A percentile compares a stretch with the other conserved stretches of the same genome.
These are phyloP conservation scores for Neopipo cinnamomea DNA, from an alignment of 2,113 vertebrate species.

Conservation along the genomic window DNA sequence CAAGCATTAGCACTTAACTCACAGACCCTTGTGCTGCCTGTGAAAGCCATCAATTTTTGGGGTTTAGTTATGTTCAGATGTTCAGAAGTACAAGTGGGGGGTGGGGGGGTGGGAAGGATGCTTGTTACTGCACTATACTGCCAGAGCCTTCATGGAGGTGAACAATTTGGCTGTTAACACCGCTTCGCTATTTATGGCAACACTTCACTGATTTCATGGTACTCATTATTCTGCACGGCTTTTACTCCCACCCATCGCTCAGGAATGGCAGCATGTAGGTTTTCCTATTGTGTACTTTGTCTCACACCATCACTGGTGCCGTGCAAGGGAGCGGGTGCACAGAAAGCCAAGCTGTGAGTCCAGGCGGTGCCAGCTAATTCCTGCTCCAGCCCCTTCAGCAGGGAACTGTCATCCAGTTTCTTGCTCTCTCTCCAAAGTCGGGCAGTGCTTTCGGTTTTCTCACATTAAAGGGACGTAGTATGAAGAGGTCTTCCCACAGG, in stretches of 20 bases:
- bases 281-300: not conserved
- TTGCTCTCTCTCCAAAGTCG: not conserved
- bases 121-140: not conserved
- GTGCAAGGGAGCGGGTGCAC: accelerated
- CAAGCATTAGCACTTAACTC: conserved; percentile 8
- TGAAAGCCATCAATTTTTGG: not conserved
- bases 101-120: no score
- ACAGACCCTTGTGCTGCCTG: not conserved
- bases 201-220: not conserved
- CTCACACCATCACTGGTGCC: not conserved
- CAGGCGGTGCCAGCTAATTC: not conserved
- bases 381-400: not conserved
- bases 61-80: not conserved
- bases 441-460: not conserved
- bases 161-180: not conserved
- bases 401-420: not conserved
- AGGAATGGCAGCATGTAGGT: not conserved
- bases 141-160: not conserved
- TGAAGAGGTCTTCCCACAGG: not conserved
- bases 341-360: not conserved
- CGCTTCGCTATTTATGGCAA: not conserved
- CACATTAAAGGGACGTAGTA: not conserved
- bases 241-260: not conserved
- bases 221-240: not conserved
- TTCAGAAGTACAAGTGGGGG: not conserved